A percentile compares a stretch with the other conserved stretches of the same genome.
These are phyloP conservation scores for Ormyrus thymus DNA, from an alignment of 2,888 invertebrate genomes.

Conservation along the genomic window DNA sequence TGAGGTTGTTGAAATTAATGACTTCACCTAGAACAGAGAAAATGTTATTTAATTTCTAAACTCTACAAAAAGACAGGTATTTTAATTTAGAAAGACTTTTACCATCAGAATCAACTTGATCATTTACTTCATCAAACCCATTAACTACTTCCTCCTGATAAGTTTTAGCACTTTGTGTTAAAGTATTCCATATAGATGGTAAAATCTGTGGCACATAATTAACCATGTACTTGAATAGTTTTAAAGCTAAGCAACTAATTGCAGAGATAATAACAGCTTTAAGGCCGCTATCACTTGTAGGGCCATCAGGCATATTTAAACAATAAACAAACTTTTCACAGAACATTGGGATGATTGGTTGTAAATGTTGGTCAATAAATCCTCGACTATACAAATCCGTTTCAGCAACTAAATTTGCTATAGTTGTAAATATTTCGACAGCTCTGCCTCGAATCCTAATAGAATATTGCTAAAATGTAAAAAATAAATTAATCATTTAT, in stretches of 20 bases:
- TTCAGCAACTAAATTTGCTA: constrained; percentile 77
- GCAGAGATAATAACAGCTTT: constrained; percentile 81
- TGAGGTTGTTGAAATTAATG: constrained; percentile 80
- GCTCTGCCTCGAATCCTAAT: constrained; percentile 81
- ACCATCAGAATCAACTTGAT: constrained; percentile 81
- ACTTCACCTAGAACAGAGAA: constrained; percentile 76
- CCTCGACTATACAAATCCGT: constrained; percentile 77
- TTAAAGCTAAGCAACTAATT: constrained; percentile 79
- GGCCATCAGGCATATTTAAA: constrained; percentile 77
- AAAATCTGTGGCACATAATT: constrained; percentile 80
- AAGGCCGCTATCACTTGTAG: constrained; percentile 78
- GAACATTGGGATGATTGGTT: constrained; percentile 82
- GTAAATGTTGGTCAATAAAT: constrained; percentile 79
- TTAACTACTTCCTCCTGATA: constrained; percentile 81
- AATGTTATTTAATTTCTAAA: not conserved
- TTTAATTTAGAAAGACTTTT: constrained; percentile 53
- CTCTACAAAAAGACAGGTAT: not conserved
- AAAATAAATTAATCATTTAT: not conserved
- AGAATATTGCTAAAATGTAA: constrained; percentile 74
- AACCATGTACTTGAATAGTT: constrained; percentile 79
- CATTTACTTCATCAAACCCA: constrained; percentile 76
- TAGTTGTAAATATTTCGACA: constrained; percentile 81
- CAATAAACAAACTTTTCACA: constrained; percentile 80
- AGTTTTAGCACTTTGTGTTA: constrained; percentile 81
- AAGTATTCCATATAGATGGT: constrained; percentile 81